A percentile compares a stretch with the other conserved stretches of the same genome.
Evolutionary conservation across 2,888 invertebrate species (phyloP).

Genomic region (Dynastes grantii): DNA sequence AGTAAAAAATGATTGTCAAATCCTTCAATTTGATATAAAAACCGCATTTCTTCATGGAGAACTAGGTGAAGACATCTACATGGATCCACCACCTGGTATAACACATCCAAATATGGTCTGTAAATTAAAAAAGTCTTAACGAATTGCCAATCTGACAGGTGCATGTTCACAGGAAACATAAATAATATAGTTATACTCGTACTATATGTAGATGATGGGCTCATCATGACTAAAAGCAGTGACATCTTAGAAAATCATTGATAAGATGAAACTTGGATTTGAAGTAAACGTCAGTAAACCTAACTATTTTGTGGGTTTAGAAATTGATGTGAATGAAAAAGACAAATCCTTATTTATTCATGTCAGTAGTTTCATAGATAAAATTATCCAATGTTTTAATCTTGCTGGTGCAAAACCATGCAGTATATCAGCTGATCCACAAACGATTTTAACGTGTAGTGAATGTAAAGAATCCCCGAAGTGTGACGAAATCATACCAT

Average conservation of each 20-base stretch:
- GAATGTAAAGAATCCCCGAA: background rate
- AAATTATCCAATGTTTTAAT: slow-evolving; percentile 47
- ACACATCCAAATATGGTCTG: too few relatives aligned
- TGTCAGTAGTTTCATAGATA: slow-evolving; percentile 42
- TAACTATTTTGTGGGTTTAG: background rate
- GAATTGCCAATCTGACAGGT: too few relatives aligned
- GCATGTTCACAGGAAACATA: slow-evolving; percentile 7
- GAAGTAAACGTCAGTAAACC: background rate
- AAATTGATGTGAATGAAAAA: slow-evolving; percentile 47
- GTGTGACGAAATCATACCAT: slow-evolving; percentile 48
- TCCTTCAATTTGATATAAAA: slow-evolving; percentile 57
- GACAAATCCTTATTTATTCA: slow-evolving; percentile 40
- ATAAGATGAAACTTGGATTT: background rate
- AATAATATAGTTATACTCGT: slow-evolving; percentile 28
- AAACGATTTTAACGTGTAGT: background rate
- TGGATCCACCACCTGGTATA: slow-evolving; percentile 53
- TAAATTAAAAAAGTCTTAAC: slow-evolving; percentile 29
- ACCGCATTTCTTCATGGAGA: slow-evolving; percentile 58
- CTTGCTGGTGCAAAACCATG: slow-evolving; percentile 37
- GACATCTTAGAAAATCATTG: background rate
- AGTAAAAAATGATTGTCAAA: slow-evolving; percentile 47
- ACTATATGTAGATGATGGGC: slow-evolving; percentile 53
- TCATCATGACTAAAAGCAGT: slow-evolving; percentile 28
- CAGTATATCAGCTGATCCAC: background rate
- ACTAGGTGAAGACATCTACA: slow-evolving; percentile 55